These are phyloP conservation scores for Hemiprocne comata DNA, from an alignment of 2,113 vertebrate genomes.

Conservation along the genomic window DNA sequence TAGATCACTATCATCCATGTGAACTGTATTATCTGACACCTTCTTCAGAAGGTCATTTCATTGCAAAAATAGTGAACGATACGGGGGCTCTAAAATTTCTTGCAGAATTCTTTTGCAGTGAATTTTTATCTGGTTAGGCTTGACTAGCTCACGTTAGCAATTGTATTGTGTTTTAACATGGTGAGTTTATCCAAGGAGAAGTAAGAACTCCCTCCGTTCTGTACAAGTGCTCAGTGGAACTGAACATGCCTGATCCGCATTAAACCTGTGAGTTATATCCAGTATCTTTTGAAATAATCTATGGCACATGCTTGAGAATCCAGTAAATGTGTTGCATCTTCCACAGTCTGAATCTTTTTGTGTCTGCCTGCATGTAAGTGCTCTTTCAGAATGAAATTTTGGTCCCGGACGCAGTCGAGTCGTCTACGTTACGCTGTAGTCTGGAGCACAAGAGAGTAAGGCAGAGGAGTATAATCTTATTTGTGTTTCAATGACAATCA, in stretches of 20 bases:
- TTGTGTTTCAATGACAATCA: conserved; percentile 65
- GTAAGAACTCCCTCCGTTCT: not conserved
- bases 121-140: not conserved
- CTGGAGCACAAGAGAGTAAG: conserved; percentile 28
- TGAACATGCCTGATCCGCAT: not conserved
- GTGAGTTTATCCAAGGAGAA: not conserved
- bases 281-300: not conserved
- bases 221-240: not conserved
- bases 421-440: not conserved
- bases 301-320: not conserved
- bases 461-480: conserved; percentile 49
- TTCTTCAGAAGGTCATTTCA: conserved; percentile 72
- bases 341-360: not conserved
- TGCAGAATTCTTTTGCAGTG: not conserved
- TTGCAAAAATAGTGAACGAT: conserved; percentile 45
- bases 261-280: not conserved
- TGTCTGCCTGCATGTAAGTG: not conserved
- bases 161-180: not conserved
- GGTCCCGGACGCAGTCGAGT: not conserved
- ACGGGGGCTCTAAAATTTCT: conserved; percentile 33
- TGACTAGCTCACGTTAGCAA: not conserved
- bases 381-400: conserved; percentile 30
- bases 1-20: conserved; percentile 59
- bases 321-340: not conserved
- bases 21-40: conserved; percentile 62